Base-by-base conservation (phyloP, 1,140 invertebrate species). In the Triops cancriformis region DNA sequence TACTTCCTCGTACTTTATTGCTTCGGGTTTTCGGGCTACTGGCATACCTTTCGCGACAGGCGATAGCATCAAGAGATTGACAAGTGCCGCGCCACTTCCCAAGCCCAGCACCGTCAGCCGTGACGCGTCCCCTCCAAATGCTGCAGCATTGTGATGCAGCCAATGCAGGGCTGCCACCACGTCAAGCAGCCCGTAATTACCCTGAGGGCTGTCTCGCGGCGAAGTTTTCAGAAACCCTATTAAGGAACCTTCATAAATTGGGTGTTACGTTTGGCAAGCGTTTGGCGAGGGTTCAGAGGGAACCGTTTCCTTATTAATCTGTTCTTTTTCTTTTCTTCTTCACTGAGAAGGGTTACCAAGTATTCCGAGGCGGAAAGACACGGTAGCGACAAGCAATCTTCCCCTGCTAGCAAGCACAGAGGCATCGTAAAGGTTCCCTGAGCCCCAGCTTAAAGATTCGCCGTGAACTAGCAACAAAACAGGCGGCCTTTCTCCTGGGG, bases 121-220 rank as follows among this genome's bases (percentile, higher is more conserved):
- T 81, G 93, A 89, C 0, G 94, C 91, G 87, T 98, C 93, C 11
- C 91, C 96, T 28, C 94, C 94, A 83, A 98, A 98, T 41, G 92
- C 91, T 9, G 89, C 91, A 26, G 96, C 88, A 85, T 98, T 98
- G 83, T 97, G 93, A 78, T 92, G 89, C 31, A 98, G 87, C 95
- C 94, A 96, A 82, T 96, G 94, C 37, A 96, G 88, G 1, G 93
- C 94, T n/a, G 95, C 95, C 73, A 96, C 91, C 77, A 97, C 87
- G 86, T 98, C 96, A 91, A 97, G 94, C 81, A 98, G 88, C 9
- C 95, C 96, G 82, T 96, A 97, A 87, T 98, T 98, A 81, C 95
- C 95, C 85, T 96, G 93, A 81, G 92, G 89, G 85, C 92, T 91
- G 80, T 90, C 90, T 85, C 93, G 92, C 80, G 91, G 89, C 82